These are phyloP conservation scores for Lasioglossum vierecki DNA, from an alignment of 2,888 invertebrate genomes.

Conservation along the genomic window DNA sequence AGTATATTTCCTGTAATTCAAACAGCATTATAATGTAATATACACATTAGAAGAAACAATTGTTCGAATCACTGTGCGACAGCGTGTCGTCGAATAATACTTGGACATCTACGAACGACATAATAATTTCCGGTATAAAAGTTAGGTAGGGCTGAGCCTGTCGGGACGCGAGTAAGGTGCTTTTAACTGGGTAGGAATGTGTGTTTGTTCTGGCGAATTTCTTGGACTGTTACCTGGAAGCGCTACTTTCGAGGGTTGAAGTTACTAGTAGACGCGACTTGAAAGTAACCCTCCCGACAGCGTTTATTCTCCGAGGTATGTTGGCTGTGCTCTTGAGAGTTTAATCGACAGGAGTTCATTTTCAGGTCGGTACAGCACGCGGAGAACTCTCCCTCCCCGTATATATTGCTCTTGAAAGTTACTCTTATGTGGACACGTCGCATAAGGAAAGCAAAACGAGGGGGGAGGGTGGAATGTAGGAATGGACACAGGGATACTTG, in stretches of 20 bases:
- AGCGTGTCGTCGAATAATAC: not conserved
- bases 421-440: constrained; percentile 1
- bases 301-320: constrained; percentile 10
- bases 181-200: constrained; percentile 1
- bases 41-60: not conserved
- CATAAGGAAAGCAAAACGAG: not conserved
- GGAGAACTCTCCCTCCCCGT: not conserved
- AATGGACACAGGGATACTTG: not conserved
- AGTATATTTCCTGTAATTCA: too few relatives aligned
- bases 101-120: not conserved
- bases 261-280: constrained; percentile 1
- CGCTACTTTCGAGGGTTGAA: not conserved
- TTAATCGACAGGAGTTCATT: constrained; percentile 9
- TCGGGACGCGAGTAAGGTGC: not conserved
- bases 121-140: not conserved
- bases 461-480: not conserved
- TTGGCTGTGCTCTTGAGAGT: constrained; percentile 9
- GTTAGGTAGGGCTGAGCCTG: not conserved
- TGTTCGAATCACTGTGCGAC: not conserved
- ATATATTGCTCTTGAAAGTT: constrained; percentile 8
- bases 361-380: not conserved
- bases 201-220: constrained; percentile 2
- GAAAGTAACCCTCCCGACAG: not conserved
- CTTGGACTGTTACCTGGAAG: not conserved
- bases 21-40: too few relatives aligned